Base-by-base conservation (phyloP, 2,113 vertebrate genomes). In the Phasianus colchicus region DNA sequence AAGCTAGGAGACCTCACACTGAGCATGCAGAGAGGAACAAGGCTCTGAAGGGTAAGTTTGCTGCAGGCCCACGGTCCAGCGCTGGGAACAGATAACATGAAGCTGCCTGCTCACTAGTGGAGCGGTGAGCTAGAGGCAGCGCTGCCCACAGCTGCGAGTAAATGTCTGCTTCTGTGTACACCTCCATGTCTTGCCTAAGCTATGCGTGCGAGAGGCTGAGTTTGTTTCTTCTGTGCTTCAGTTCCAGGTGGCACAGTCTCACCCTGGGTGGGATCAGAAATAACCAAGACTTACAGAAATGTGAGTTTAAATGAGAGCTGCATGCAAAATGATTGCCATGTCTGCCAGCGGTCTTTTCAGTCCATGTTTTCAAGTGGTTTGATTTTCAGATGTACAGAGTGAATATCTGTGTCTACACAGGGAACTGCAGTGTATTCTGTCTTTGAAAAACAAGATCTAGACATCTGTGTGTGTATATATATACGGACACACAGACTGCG, bases 1-100 rank as follows among this genome's bases (percentile, higher is more conserved):
- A 82, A 81, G 70, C 88, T 90, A 82, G 11, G 21, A 54, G 75
- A 60, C 78, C 95, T 88, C 86, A 93, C 89, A 90, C 74, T 24
- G 8, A 82, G 79, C 75, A 38, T 2, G 29, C 71, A 86, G 82
- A 80, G 58, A 91, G n/a, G 40, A 22, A 43, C 57, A 55, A 54
- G 66, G 16, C 50, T 61, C 54, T 16, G 32, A 50, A 69, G 75
- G 81, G 52, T 64, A 89, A 58, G 4, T 93, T 92, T 55, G 61
- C 66, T 75, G 66, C 36, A 88, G 60, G 40, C 48, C 13, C 14
- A 16, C 25, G 58, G 79, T 17, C 60, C 14, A 0, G 61, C 57
- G 25, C 55, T 66, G 64, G 54, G 18, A 13, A 55, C 20, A 55
- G 50, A 40, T 27, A 34, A 48, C 0, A 0, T 1, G 8, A 60